Conservation (phyloP, 2,888 invertebrate genomes). For the Eupeodes luniger region DNA sequence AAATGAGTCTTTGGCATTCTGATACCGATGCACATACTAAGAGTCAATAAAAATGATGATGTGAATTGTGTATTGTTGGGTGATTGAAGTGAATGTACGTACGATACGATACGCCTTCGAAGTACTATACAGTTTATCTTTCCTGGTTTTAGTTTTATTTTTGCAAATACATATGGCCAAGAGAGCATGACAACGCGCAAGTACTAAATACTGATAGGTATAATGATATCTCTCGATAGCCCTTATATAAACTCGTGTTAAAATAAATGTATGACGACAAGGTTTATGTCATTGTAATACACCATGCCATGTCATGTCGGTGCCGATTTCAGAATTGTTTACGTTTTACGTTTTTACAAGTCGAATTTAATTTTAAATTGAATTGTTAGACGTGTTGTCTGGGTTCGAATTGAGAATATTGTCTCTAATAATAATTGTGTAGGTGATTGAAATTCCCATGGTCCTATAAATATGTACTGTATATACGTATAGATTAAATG, state of each 20-base stretch:
- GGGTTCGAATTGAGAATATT: constrained; percentile 32
- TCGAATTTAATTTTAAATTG: constrained; percentile 49
- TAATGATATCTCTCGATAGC: neutral
- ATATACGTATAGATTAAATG: too few relatives aligned
- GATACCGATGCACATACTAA: constrained; percentile 17
- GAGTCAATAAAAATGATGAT: constrained; percentile 42
- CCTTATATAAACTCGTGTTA: constrained; percentile 19
- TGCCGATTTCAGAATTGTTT: constrained; percentile 38
- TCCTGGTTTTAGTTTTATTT: neutral
- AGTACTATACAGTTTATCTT: constrained; percentile 18
- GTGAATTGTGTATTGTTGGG: constrained; percentile 21
- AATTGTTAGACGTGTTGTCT: constrained; percentile 61
- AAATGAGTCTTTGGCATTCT: neutral
- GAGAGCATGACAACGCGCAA: constrained; percentile 11
- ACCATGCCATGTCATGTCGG: neutral
- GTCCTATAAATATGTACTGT: too few relatives aligned
- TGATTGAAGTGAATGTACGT: constrained; percentile 46
- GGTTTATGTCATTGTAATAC: constrained; percentile 52
- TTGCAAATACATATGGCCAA: neutral
- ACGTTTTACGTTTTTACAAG: constrained; percentile 22
- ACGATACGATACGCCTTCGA: constrained; percentile 19
- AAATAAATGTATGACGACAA: constrained; percentile 36
- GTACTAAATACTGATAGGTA: neutral
- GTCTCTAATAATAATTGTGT: neutral
- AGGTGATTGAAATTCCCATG: neutral